Percentiles rank a stretch among this genome's conserved stretches.
Evolutionary conservation across 1,140 invertebrate species (phyloP).

Genomic region (Tribolium madens): DNA sequence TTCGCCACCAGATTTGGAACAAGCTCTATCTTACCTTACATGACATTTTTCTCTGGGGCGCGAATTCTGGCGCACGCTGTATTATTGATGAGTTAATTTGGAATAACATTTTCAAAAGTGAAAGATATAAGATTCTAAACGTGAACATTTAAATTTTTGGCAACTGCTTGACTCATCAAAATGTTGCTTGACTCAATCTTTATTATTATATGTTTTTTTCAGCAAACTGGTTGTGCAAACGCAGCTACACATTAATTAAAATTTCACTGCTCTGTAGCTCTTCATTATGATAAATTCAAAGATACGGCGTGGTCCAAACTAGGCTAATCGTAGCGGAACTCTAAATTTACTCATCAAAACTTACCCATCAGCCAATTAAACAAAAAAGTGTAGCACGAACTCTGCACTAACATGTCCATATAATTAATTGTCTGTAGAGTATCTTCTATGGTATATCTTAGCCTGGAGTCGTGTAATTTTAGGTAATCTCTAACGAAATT

Average conservation of each 20-base stretch:
- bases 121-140: too few species aligned
- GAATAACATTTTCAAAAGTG: too few species aligned
- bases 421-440: conserved; percentile 22
- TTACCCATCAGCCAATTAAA: conserved; percentile 3
- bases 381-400: conserved; percentile 21
- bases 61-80: too few species aligned
- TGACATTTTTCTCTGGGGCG: too few species aligned
- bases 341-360: conserved; percentile 6
- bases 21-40: too few species aligned
- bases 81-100: too few species aligned
- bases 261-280: neutral
- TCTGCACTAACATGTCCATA: conserved; percentile 24
- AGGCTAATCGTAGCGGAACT: conserved; percentile 8
- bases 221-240: neutral
- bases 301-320: neutral
- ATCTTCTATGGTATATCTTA: conserved; percentile 10
- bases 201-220: neutral
- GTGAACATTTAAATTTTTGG: too few species aligned
- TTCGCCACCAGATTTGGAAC: too few species aligned
- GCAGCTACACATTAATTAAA: neutral
- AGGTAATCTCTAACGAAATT: conserved; percentile 18
- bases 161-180: too few species aligned
- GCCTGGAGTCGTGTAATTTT: conserved; percentile 16
- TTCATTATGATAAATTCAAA: conserved; percentile 2
- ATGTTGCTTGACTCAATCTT: too few species aligned